These are phyloP conservation scores for Takifugu bimaculatus DNA, from an alignment of 2,113 vertebrate species.

Conservation along the genomic window DNA sequence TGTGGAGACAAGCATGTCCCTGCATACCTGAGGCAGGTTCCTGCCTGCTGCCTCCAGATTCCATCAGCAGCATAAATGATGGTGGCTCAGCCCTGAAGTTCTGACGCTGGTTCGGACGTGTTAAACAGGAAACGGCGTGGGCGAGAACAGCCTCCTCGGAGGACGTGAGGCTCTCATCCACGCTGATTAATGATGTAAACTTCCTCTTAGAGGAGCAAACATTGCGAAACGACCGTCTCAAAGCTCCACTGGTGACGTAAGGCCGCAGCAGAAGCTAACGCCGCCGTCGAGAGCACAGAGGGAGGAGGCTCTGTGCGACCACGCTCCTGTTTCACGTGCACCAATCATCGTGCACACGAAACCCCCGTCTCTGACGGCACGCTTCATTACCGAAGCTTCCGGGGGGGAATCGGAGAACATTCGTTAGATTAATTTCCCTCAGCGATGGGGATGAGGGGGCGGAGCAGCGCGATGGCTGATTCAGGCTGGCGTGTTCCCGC, in stretches of 20 bases:
- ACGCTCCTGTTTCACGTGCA: too few species aligned
- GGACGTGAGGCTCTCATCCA: not conserved
- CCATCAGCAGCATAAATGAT: conserved; percentile 19
- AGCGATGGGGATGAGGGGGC: conserved; percentile 57
- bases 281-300: too few species aligned
- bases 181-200: not conserved
- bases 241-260: too few species aligned
- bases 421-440: conserved; percentile 66
- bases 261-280: too few species aligned
- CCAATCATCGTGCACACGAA: too few species aligned
- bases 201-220: too few species aligned
- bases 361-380: conserved; percentile 29
- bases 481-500: too few species aligned
- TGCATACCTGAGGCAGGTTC: conserved; percentile 72
- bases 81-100: conserved; percentile 4
- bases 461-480: conserved; percentile 50
- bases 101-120: too few species aligned
- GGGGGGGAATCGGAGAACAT: conserved; percentile 56
- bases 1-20: conserved; percentile 63
- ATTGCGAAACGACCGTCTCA: too few species aligned
- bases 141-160: not conserved
- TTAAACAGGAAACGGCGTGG: not conserved
- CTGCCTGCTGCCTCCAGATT: conserved; percentile 53
- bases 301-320: too few species aligned
- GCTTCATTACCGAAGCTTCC: conserved; percentile 38